Evolutionary conservation across 1,140 invertebrate species (phyloP).

Genomic region (Drosophila rufa): DNA sequence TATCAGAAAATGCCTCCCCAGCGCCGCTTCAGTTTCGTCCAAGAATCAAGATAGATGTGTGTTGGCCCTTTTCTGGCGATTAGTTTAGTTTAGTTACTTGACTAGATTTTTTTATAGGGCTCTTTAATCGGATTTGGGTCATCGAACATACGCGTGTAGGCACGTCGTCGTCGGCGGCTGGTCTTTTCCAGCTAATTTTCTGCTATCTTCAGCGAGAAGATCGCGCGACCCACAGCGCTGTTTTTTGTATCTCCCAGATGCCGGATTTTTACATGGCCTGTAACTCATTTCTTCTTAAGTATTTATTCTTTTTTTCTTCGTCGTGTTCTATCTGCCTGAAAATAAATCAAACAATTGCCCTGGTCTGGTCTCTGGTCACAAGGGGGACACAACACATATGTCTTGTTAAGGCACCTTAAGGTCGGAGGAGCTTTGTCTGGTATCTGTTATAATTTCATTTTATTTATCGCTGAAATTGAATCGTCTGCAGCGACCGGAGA

Average conservation of each 20-base stretch:
- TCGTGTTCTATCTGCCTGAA: constrained; percentile 45
- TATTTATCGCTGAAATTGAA: constrained; percentile 79
- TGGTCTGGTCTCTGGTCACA: constrained; percentile 11
- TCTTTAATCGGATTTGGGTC: constrained; percentile 72
- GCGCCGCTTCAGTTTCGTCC: neutral
- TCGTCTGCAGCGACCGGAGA: constrained; percentile 62
- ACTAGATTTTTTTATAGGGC: constrained; percentile 14
- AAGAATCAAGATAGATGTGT: constrained; percentile 24
- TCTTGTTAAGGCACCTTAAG: constrained; percentile 46
- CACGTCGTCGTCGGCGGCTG: constrained; percentile 20
- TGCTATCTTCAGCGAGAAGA: constrained; percentile 57
- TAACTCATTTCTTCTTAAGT: constrained; percentile 41
- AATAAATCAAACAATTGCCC: constrained; percentile 78
- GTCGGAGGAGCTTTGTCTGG: constrained; percentile 26
- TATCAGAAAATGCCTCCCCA: constrained; percentile 38
- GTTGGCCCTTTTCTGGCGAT: constrained; percentile 22
- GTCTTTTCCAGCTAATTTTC: constrained; percentile 71
- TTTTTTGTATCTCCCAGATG: constrained; percentile 22
- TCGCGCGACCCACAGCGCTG: constrained; percentile 17
- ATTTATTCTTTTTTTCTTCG: constrained; percentile 34
- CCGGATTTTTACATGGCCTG: constrained; percentile 27
- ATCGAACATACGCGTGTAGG: constrained; percentile 63
- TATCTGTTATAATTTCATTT: constrained; percentile 74
- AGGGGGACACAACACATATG: constrained; percentile 39
- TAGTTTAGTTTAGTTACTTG: constrained; percentile 33